Evolutionary conservation across 23 tunicate species (phyloP), one percentile per base, ranked within the genome.

Genomic region (Ciona savignyi): DNA sequence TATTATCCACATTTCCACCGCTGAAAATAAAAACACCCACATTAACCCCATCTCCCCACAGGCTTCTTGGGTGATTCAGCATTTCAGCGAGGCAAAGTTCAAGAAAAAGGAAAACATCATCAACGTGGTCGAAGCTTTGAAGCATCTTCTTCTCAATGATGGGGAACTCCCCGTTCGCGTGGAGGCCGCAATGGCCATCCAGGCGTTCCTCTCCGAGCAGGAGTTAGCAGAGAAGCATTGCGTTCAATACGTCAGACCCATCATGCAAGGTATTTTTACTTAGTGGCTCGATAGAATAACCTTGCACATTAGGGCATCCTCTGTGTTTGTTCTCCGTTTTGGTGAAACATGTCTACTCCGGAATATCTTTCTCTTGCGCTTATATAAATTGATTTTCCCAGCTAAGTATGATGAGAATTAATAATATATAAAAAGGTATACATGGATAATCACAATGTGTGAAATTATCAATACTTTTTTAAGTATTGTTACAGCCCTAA

Each of bases 31-130:
- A n/a, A n/a, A n/a, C n/a, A n/a, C n/a, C n/a, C n/a, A n/a, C n/a
- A n/a, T n/a, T n/a, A 49, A 49, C 15, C 61, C 61, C 61, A 15
- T 49, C 20, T 63, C 67, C 4, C 61, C 32, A 1, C 70, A 86
- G 93, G 96, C 99, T 20, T 85, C 82, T 61, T 95, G 99, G 99
- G 96, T 89, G 0, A 65, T 84, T 25, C 87, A 95, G 67, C 84
- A 86, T 23, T 88, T 91, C 49, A 81, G 85, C 32, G 86, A 81
- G 72, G 70, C 80, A 3, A 89, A 83, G 33, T 88, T 95, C 71
- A 77, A 74, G 64, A 88, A 84, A 27, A 81, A 66, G 63, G 73
- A 71, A 19, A 81, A 77, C 75, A 67, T 95, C 19, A 60, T 76
- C 32, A 70, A 68, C n/a, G 78, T 78, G 11, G 70, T 69, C 25